Conservation (phyloP, 2,113 vertebrate genomes). For the Rhegmatorhina hoffmannsi region DNA sequence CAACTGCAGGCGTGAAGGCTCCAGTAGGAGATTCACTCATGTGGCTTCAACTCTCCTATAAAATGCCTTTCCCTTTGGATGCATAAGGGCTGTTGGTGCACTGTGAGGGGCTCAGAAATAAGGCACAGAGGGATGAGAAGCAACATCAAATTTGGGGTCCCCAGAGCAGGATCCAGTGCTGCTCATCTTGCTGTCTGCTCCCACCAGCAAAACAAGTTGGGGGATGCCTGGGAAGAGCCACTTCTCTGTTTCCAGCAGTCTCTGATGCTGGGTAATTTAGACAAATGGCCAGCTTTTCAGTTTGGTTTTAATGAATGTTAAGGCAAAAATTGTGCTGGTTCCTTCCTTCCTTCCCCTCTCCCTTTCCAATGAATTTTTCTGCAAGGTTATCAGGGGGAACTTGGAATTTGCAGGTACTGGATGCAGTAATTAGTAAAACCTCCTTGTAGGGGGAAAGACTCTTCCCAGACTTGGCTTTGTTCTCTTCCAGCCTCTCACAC, state of each 20-base stretch:
- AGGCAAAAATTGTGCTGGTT: background rate
- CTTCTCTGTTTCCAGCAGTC: background rate
- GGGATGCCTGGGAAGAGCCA: background rate
- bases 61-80: background rate
- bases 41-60: rapidly evolving
- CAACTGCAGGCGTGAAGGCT: background rate
- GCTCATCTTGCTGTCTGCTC: background rate
- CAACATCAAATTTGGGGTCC: background rate
- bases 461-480: background rate
- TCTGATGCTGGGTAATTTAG: background rate
- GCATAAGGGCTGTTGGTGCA: rapidly evolving
- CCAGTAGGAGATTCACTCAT: rapidly evolving
- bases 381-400: background rate
- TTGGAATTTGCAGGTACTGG: background rate
- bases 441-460: background rate
- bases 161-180: background rate
- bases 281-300: background rate
- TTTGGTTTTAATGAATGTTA: background rate
- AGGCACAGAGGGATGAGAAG: background rate
- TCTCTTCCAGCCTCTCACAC: background rate
- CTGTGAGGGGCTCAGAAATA: background rate
- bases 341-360: background rate
- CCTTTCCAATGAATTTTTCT: background rate
- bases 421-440: background rate
- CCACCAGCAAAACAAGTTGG: background rate